Evolutionary conservation across 1,140 invertebrate species (phyloP).

Genomic region (Drosophila rhopaloa): DNA sequence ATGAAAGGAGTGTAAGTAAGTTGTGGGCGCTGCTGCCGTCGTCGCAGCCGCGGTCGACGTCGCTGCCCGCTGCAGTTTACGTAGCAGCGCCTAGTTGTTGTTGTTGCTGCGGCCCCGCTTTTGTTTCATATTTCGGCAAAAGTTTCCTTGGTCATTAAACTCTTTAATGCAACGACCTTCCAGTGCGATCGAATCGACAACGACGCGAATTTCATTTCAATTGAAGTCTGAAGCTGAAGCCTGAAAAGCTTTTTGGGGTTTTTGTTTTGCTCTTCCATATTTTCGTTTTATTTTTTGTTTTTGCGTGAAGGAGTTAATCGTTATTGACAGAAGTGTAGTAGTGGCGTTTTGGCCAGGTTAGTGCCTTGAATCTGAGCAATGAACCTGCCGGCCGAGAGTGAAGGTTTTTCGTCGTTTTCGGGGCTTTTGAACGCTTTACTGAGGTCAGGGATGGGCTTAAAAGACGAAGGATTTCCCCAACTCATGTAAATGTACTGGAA

Average conservation of each 20-base stretch:
- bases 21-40: conserved; percentile 52
- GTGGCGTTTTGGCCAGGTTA: conserved; percentile 47
- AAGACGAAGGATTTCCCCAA: conserved; percentile 17
- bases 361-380: conserved; percentile 69
- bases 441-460: conserved; percentile 45
- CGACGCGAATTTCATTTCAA: conserved; percentile 77
- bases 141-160: conserved; percentile 83
- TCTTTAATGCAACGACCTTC: conserved; percentile 82
- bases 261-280: conserved; percentile 37
- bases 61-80: conserved; percentile 51
- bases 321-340: conserved; percentile 55
- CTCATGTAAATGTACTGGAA: conserved; percentile 1
- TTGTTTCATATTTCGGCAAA: conserved; percentile 81
- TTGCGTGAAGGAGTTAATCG: conserved; percentile 39
- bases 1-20: conserved; percentile 73
- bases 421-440: conserved; percentile 43
- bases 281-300: conserved; percentile 34
- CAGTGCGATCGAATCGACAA: conserved; percentile 63
- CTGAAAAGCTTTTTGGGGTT: conserved; percentile 38
- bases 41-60: conserved; percentile 5
- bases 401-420: conserved; percentile 28
- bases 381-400: conserved; percentile 49
- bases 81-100: conserved; percentile 52
- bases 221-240: conserved; percentile 49
- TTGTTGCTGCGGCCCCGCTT: conserved; percentile 57